Evolutionary conservation across 2,888 invertebrate species (phyloP), one percentile per base, ranked within the genome.

Genomic region (Cerastis leucographa): DNA sequence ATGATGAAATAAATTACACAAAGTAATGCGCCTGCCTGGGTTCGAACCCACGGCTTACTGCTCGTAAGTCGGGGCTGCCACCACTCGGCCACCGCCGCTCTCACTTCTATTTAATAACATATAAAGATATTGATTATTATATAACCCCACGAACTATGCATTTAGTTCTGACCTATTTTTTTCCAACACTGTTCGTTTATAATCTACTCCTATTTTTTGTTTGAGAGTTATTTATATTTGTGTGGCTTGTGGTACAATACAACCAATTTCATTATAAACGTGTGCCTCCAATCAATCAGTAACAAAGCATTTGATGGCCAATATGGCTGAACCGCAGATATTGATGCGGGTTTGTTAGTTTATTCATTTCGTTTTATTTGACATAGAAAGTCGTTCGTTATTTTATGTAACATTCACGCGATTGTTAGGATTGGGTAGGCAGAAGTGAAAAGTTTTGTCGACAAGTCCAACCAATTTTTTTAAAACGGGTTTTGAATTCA

Each of bases 241-340:
- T 19, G 14, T 44, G 46, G 59, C 49, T 49, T 49, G 14, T 25
- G 19, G 51, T 29, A 25, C 29, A 54, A 17, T 35, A 46, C 22
- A 44, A 1, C 22, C 61, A 78, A 78, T 78, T 81, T 73, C 29
- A 66, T 73, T 61, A 81, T 40, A 22, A 62, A 9, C 17, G 69
- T 78, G 78, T 49, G 81, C 73, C 66, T 42, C 61, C 35, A 17
- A 73, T 70, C 73, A 81, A 78, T 78, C 66, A 42, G 12, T 67
- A 44, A 49, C 61, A 61, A 51, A 61, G 51, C 17, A 49, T 71
- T 71, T 61, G 65, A 77, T 59, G 49, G 25, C 12, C 64, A 68
- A 68, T 74, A 44, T n/a, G 14, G 49, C n/a, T 8, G 7, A 19
- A 78, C 78, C 78, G 22, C 78, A 42, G 42, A 56, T 56, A 62